Percentiles rank a stretch among this genome's conserved stretches.
These are phyloP conservation scores for Drosophila vallismaia DNA, from an alignment of 2,888 invertebrate species.

Conservation along the genomic window DNA sequence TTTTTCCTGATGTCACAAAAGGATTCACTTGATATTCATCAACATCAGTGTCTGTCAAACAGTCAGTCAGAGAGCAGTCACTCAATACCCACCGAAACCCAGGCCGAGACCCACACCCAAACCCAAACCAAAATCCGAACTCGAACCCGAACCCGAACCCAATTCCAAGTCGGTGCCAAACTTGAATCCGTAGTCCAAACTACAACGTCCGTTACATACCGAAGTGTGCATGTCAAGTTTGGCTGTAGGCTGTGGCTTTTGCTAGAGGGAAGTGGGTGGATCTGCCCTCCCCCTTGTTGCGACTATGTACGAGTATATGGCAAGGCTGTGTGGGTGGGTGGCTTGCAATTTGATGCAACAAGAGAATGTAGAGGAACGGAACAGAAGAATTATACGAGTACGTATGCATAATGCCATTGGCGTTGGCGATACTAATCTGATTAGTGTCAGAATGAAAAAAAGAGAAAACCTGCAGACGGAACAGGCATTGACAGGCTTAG, in stretches of 20 bases:
- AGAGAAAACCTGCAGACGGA: constrained; percentile 58
- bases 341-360: constrained; percentile 70
- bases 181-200: constrained; percentile 39
- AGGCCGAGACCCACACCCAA: neutral
- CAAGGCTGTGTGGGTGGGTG: constrained; percentile 28
- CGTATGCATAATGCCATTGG: constrained; percentile 48
- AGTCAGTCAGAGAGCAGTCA: constrained; percentile 66
- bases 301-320: constrained; percentile 12
- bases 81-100: constrained; percentile 55
- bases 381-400: constrained; percentile 48
- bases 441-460: constrained; percentile 80
- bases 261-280: constrained; percentile 9
- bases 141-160: constrained; percentile 30
- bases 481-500: constrained; percentile 59
- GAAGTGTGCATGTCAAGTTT: constrained; percentile 68
- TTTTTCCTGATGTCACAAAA: constrained; percentile 82
- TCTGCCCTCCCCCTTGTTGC: constrained; percentile 9
- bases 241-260: constrained; percentile 31
- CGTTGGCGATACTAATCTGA: constrained; percentile 83
- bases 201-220: constrained; percentile 62
- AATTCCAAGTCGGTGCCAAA: constrained; percentile 3
- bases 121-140: constrained; percentile 6
- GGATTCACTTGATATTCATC: constrained; percentile 84
- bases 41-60: constrained; percentile 83
- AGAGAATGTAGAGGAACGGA: constrained; percentile 39